Evolutionary conservation across 2,888 invertebrate genomes (phyloP).

Genomic region (Stramonita haemastoma): DNA sequence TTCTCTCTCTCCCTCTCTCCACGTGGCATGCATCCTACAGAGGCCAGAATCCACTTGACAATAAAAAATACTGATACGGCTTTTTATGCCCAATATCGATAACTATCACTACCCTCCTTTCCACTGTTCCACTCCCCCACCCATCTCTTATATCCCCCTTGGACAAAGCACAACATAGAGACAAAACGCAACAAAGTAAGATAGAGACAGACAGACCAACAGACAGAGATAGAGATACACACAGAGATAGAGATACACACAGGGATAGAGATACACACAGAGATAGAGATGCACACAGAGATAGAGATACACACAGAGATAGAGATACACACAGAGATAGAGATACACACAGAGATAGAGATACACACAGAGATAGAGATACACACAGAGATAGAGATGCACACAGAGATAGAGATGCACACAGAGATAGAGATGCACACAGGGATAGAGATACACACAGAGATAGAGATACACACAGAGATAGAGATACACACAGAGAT

Average conservation of each 20-base stretch:
- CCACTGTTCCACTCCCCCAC: no score
- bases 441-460: slow-evolving; percentile 3
- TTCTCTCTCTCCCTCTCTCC: not conserved
- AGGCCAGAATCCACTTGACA: no score
- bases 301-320: not conserved
- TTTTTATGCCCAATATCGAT: not conserved
- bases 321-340: not conserved
- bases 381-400: not conserved
- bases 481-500: not conserved
- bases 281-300: not conserved
- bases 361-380: slow-evolving; percentile 12
- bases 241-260: not conserved
- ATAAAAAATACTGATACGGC: not conserved
- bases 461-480: not conserved
- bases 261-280: not conserved
- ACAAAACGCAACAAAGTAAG: no score
- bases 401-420: not conserved
- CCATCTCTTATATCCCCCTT: no score
- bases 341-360: slow-evolving; percentile 2
- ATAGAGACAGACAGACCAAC: no score
- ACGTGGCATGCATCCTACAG: not conserved
- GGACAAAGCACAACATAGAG: no score
- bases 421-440: not conserved
- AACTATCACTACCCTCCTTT: no score
- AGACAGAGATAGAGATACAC: not conserved